Percentiles rank a stretch among this genome's conserved stretches.
These are phyloP conservation scores for Euzophera pinguis DNA, from an alignment of 2,888 invertebrate genomes.

Conservation along the genomic window DNA sequence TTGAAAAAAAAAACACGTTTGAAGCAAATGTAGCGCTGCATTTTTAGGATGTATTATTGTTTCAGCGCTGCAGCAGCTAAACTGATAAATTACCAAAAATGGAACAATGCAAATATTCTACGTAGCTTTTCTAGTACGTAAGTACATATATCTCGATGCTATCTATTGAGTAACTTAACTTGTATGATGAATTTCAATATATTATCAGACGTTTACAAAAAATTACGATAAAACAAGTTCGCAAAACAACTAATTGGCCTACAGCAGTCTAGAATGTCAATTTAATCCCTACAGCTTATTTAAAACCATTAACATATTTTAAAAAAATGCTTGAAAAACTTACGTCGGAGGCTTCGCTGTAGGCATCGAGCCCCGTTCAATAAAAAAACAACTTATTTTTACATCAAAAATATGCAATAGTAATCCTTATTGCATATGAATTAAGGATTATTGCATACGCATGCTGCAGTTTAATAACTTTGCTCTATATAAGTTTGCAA, in stretches of 20 bases:
- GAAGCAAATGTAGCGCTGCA: too few relatives aligned
- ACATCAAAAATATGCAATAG: neutral
- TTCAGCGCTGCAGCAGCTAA: too few relatives aligned
- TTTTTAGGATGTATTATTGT: too few relatives aligned
- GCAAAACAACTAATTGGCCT: neutral
- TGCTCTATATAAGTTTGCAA: conserved; percentile 15
- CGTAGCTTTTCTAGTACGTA: too few relatives aligned
- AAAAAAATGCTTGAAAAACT: conserved; percentile 3
- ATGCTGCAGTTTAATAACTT: conserved; percentile 14
- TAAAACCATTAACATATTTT: neutral
- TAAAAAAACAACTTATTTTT: conserved; percentile 10
- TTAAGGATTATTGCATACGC: conserved; percentile 4
- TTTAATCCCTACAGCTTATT: neutral
- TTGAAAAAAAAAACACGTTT: too few relatives aligned
- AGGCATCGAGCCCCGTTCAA: conserved; percentile 18
- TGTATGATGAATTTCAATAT: too few relatives aligned
- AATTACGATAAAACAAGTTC: neutral
- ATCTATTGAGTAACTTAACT: too few relatives aligned
- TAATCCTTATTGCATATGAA: neutral
- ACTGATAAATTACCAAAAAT: too few relatives aligned
- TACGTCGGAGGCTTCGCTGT: conserved; percentile 5
- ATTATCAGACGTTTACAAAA: too few relatives aligned
- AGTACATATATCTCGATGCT: too few relatives aligned
- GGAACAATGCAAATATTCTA: too few relatives aligned
- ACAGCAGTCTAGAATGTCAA: neutral